Evolutionary conservation across 92 coral and sea anemone species (phyloP).

Genomic region (Phenganax stokvisi): DNA sequence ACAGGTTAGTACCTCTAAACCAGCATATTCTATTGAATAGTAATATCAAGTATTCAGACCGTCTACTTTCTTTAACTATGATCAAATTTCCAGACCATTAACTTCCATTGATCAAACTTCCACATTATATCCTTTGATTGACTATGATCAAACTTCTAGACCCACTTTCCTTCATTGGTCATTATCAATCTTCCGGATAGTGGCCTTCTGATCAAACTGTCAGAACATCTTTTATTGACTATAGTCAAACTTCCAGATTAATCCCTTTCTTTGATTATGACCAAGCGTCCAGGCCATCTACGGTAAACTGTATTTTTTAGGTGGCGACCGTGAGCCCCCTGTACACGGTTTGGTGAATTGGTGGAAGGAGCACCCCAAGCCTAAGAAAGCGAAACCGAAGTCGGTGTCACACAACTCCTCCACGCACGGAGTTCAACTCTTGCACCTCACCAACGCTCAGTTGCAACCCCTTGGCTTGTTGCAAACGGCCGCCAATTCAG

Average conservation of each 20-base stretch:
- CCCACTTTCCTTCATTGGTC: too few species aligned
- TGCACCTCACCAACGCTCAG: conserved; percentile 79
- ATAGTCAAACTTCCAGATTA: too few species aligned
- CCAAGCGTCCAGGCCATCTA: not conserved
- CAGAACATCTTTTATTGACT: too few species aligned
- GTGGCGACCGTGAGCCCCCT: conserved; percentile 99
- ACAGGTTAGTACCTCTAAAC: conserved; percentile 55
- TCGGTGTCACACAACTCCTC: conserved; percentile 51
- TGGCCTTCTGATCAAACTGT: too few species aligned
- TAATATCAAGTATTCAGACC: too few species aligned
- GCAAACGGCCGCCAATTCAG: conserved; percentile 84
- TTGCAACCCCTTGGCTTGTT: conserved; percentile 79
- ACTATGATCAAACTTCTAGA: too few species aligned
- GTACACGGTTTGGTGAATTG: conserved; percentile 95
- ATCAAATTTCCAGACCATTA: too few species aligned
- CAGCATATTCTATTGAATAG: too few species aligned
- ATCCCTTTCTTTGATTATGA: not conserved
- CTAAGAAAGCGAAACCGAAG: conserved; percentile 81
- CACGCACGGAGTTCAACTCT: conserved; percentile 67
- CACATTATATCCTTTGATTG: too few species aligned
- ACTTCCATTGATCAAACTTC: too few species aligned
- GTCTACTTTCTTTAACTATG: too few species aligned
- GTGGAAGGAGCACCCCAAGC: conserved; percentile 98
- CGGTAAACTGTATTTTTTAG: conserved; percentile 32
- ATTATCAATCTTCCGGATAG: too few species aligned